Evolutionary conservation across 2,888 invertebrate species (phyloP), one percentile per base, ranked within the genome.

Genomic region (Diadromus collaris): DNA sequence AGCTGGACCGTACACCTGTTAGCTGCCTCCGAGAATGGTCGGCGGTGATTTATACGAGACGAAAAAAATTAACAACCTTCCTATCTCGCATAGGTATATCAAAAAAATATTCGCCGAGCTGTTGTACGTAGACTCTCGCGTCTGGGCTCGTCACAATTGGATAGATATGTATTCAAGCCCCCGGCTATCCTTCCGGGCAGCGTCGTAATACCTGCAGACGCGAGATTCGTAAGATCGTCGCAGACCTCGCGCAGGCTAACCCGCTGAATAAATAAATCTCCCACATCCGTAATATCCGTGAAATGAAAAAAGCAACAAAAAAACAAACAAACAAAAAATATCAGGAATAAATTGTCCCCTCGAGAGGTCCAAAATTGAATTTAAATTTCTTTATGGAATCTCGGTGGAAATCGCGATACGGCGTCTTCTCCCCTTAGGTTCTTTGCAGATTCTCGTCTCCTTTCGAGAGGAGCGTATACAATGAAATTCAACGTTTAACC

Each of bases 401-500:
- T 27, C 34, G 6, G 51, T 65, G n/a, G 44, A 58, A 69, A 56
- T 68, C 64, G 38, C 48, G 60, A 64, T 61, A 63, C 61, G 21
- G 61, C 10, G 48, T 16, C 16, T 63, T 61, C 58, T 27, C 61
- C 60, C 21, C 61, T 48, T 29, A 34, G 54, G 56, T 51, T 51
- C 27, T 69, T 73, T 41, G 48, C 21, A 64, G 60, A 61, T 74
- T 67, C 70, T 21, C 44, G 64, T 44, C 56, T 51, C 58, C 58
- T 48, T 41, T 44, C 27, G 60, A 6, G 38, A 38, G 64, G 24
- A 51, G 21, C 51, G 51, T 78, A 68, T 60, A 65, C 68, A 78
- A 73, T 78, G 74, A 70, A 74, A 56, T 56, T 78, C 32, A 69
- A 60, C 60, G 74, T 73, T 78, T 70, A 74, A 69, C 51, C 60